Percentiles rank a stretch among this genome's conserved stretches.
These are phyloP conservation scores for Neotoma lepida DNA, from an alignment of 2,113 vertebrate species.

Conservation along the genomic window DNA sequence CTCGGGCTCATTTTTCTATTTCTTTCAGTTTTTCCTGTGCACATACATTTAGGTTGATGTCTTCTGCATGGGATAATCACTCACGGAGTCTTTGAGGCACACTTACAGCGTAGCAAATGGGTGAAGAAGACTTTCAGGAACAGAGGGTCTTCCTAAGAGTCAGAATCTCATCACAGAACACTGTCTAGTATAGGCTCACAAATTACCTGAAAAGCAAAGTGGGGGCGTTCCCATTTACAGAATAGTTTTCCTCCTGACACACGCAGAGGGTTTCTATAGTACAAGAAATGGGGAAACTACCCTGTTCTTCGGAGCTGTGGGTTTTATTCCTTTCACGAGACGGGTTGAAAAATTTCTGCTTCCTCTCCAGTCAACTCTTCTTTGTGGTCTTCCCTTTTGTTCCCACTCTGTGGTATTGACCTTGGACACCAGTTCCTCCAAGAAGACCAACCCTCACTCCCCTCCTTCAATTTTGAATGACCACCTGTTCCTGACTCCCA, in stretches of 20 bases:
- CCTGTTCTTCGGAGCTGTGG: neutral
- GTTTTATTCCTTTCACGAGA: neutral
- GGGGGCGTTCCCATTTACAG: neutral
- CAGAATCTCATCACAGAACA: neutral
- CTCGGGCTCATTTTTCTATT: neutral
- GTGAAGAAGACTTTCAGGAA: neutral
- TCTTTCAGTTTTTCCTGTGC: neutral
- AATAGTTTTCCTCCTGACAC: neutral
- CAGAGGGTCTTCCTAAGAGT: neutral
- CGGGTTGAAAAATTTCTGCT: neutral
- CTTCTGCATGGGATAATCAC: neutral
- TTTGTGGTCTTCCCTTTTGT: neutral
- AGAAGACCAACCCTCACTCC: neutral
- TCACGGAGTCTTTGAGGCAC: neutral
- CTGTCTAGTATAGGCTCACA: neutral
- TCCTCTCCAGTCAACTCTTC: neutral
- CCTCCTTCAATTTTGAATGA: neutral
- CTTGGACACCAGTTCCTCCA: neutral
- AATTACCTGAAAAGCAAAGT: neutral
- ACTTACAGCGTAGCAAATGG: neutral
- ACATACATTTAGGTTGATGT: neutral
- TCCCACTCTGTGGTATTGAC: neutral
- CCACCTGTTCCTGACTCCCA: neutral
- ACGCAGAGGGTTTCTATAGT: neutral
- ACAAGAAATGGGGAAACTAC: neutral